phyloP scores from a whole-genome alignment of 1,140 invertebrate species.

The Hestina assimilis region DNA sequence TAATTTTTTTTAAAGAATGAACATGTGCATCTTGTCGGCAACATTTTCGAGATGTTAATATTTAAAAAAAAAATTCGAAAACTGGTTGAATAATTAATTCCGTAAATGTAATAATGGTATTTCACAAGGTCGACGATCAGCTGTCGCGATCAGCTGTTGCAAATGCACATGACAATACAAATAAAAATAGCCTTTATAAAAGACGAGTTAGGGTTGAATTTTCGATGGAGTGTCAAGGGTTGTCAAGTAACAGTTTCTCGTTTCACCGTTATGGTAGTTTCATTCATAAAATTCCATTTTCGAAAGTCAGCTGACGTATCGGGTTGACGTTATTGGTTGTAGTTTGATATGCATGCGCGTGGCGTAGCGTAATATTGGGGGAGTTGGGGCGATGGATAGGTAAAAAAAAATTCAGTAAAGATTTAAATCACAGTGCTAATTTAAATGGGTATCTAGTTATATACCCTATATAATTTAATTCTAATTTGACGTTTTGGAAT shows the following conservation, averaged over 20 bases:
- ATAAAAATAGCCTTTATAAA: not conserved
- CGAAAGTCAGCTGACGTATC: constrained; percentile 21
- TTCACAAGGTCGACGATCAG: constrained; percentile 19
- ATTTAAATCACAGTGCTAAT: too few species aligned
- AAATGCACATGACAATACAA: not conserved
- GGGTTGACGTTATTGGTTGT: constrained; percentile 2
- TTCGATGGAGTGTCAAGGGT: not conserved
- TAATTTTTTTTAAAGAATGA: not conserved
- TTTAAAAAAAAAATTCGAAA: not conserved
- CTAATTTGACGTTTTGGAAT: too few species aligned
- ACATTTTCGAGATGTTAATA: not conserved
- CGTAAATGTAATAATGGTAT: constrained; percentile 5
- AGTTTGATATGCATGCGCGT: constrained; percentile 13
- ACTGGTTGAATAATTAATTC: constrained; percentile 14
- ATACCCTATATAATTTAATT: too few species aligned
- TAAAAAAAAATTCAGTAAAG: too few species aligned
- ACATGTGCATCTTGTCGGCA: not conserved
- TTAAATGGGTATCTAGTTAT: too few species aligned
- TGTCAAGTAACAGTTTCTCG: constrained; percentile 4
- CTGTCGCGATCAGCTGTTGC: constrained; percentile 21
- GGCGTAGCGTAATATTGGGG: constrained; percentile 2
- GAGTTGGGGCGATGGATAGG: not conserved
- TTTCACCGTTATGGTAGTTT: constrained; percentile 7
- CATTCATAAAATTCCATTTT: constrained; percentile 29
- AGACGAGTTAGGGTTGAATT: not conserved